A percentile compares a stretch with the other conserved stretches of the same genome.
Evolutionary conservation across 2,888 invertebrate genomes (phyloP).

Genomic region (Linnaemya tessellans): DNA sequence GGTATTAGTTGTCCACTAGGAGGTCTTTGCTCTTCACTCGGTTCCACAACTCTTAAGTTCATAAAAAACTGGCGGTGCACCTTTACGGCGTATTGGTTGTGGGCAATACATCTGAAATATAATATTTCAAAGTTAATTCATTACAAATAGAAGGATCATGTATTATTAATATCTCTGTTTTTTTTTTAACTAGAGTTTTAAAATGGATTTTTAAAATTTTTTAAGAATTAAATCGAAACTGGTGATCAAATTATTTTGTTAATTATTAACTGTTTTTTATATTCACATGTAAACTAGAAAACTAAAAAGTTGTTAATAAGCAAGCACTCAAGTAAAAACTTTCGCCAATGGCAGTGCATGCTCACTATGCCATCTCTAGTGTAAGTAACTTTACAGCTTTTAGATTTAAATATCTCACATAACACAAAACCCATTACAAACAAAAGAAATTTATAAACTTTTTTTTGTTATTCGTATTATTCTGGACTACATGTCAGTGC

Average conservation of each 20-base stretch:
- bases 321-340: no score
- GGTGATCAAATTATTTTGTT: no score
- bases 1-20: conserved; percentile 78
- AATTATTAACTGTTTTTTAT: no score
- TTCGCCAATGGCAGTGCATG: no score
- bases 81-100: conserved; percentile 83
- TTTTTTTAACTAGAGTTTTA: no score
- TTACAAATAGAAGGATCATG: no score
- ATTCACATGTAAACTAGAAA: no score
- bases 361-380: neutral
- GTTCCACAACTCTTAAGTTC: conserved; percentile 74
- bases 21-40: conserved; percentile 33
- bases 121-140: conserved; percentile 21
- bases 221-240: no score
- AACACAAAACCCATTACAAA: neutral
- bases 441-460: no score
- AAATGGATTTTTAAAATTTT: no score
- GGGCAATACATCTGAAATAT: conserved; percentile 84
- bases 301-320: no score
- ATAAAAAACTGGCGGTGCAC: conserved; percentile 80
- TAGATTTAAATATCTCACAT: neutral
- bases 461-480: neutral
- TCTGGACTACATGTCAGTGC: conserved; percentile 35
- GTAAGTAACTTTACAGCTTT: neutral
- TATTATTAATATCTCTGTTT: no score